A percentile compares a stretch with the other conserved stretches of the same genome.
Evolutionary conservation across 2,113 vertebrate species (phyloP).

Genomic region (Sapajus apella): DNA sequence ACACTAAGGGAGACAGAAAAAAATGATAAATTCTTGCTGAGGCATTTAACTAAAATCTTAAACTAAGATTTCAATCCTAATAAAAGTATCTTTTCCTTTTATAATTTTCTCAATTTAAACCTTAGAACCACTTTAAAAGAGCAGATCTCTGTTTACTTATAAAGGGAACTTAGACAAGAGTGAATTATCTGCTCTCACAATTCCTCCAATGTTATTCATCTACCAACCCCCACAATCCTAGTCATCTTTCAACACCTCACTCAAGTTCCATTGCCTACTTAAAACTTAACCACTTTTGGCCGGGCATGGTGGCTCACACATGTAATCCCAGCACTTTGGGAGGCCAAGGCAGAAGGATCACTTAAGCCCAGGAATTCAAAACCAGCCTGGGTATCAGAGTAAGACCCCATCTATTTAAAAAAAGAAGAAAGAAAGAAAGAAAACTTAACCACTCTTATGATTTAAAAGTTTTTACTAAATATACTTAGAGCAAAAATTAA

Average conservation of each 20-base stretch:
- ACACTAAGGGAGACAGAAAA: neutral
- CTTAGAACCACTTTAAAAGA: slow-evolving; percentile 20
- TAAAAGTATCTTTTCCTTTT: neutral
- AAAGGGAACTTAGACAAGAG: neutral
- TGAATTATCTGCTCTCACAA: neutral
- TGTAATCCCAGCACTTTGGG: too few species aligned
- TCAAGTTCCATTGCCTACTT: neutral
- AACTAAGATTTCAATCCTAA: slow-evolving; percentile 31
- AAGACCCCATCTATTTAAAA: too few species aligned
- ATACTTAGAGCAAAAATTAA: neutral
- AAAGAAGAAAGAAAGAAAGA: too few species aligned
- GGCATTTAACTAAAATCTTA: slow-evolving; percentile 22
- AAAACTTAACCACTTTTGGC: neutral
- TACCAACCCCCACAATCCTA: neutral
- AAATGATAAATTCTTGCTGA: slow-evolving; percentile 27
- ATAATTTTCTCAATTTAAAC: slow-evolving; percentile 24
- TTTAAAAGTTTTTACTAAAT: slow-evolving; percentile 1
- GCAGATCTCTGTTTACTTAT: neutral
- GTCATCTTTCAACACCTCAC: neutral
- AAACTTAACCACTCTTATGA: neutral
- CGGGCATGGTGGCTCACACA: too few species aligned
- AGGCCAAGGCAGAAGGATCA: too few species aligned
- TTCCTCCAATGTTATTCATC: neutral
- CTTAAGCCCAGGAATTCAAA: too few species aligned
- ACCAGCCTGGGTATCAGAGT: too few species aligned